Evolutionary conservation across 2,888 invertebrate genomes (phyloP).

Genomic region (Stomorhina lunata): DNA sequence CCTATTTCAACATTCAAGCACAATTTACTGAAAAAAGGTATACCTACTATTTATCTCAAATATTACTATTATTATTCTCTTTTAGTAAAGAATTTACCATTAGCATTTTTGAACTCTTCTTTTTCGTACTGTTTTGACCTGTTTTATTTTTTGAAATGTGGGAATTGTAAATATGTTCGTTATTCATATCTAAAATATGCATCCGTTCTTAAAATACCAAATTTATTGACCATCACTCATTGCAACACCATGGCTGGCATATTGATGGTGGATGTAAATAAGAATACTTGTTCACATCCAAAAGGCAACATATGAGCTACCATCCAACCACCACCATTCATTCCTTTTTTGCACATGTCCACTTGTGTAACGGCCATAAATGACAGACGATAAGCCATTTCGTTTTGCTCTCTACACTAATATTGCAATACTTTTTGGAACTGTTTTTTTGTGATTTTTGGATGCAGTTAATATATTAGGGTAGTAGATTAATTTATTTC

Average conservation of each 20-base stretch:
- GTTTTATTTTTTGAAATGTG: slow-evolving; percentile 31
- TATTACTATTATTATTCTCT: slow-evolving; percentile 9
- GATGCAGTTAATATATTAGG: slow-evolving; percentile 15
- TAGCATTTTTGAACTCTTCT: slow-evolving; percentile 10
- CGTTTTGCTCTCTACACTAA: slow-evolving; percentile 67
- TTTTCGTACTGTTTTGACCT: not conserved
- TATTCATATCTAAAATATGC: slow-evolving; percentile 56
- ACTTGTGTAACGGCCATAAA: slow-evolving; percentile 67
- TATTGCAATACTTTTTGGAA: slow-evolving; percentile 67
- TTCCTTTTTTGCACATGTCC: slow-evolving; percentile 43
- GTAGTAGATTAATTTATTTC: not conserved
- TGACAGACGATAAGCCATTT: slow-evolving; percentile 67
- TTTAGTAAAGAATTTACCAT: slow-evolving; percentile 34
- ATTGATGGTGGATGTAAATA: slow-evolving; percentile 1
- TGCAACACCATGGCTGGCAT: slow-evolving; percentile 36
- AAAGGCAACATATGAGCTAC: slow-evolving; percentile 17
- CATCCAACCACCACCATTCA: too few relatives aligned
- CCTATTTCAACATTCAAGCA: too few relatives aligned
- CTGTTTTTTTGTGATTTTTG: slow-evolving; percentile 26
- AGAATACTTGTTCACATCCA: not conserved
- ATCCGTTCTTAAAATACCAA: slow-evolving; percentile 63
- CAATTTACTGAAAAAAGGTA: too few relatives aligned
- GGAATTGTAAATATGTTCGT: slow-evolving; percentile 45
- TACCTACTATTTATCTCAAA: not conserved
- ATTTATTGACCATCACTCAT: slow-evolving; percentile 78